These are phyloP conservation scores for Garra rufa DNA, from an alignment of 2,113 vertebrate genomes.

Conservation along the genomic window DNA sequence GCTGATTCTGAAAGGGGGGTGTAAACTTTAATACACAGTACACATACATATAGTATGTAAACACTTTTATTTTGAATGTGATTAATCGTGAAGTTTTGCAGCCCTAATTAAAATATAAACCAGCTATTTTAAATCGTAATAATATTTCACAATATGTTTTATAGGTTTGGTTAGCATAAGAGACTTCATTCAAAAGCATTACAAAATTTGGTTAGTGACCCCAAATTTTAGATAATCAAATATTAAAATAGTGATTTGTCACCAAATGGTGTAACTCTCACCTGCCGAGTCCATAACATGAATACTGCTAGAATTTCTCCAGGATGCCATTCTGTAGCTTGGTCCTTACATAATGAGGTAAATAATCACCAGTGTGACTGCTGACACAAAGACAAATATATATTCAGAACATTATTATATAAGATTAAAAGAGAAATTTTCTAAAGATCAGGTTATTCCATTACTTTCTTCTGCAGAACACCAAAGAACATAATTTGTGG, in stretches of 20 bases:
- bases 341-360: slow-evolving; percentile 59
- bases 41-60: no score
- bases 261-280: slow-evolving; percentile 38
- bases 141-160: neutral
- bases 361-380: slow-evolving; percentile 26
- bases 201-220: neutral
- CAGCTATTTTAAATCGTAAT: neutral
- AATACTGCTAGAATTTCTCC: slow-evolving; percentile 58
- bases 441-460: no score
- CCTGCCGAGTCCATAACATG: slow-evolving; percentile 71
- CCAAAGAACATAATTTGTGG: neutral
- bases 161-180: neutral
- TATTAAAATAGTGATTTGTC: neutral
- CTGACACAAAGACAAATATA: slow-evolving; percentile 33
- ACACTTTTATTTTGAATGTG: no score
- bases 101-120: neutral
- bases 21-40: no score
- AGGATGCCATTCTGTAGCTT: slow-evolving; percentile 59
- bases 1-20: no score
- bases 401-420: neutral
- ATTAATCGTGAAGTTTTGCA: no score
- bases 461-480: no score
- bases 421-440: neutral
- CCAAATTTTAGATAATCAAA: neutral
- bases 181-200: neutral